These are phyloP conservation scores for Diplolepis rosae DNA, from an alignment of 2,888 invertebrate genomes.

Conservation along the genomic window DNA sequence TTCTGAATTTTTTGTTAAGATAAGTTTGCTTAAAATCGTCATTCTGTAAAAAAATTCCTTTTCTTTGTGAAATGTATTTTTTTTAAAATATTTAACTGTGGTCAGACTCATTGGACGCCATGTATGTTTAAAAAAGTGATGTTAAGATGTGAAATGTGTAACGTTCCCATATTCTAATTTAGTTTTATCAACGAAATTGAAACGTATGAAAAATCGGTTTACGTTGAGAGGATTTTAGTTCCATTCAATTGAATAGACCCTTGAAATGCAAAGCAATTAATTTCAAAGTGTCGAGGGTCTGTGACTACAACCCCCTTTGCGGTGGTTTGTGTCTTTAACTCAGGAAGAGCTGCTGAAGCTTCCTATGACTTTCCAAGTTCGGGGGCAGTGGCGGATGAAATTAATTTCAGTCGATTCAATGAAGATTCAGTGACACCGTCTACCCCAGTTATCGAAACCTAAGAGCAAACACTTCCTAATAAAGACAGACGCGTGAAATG, in stretches of 20 bases:
- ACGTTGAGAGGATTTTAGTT: conserved; percentile 23
- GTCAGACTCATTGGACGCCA: no score
- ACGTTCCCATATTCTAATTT: no score
- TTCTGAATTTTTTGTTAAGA: no score
- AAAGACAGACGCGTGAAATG: conserved; percentile 6
- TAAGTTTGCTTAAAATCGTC: no score
- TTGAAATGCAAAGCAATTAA: conserved; percentile 42
- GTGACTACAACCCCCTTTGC: conserved; percentile 32
- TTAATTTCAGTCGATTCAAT: conserved; percentile 70
- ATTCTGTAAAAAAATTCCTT: no score
- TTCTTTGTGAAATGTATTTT: no score
- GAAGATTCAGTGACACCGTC: conserved; percentile 61
- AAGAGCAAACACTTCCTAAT: not conserved
- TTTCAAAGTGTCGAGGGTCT: conserved; percentile 33
- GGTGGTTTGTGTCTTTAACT: conserved; percentile 46
- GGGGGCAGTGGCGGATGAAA: conserved; percentile 63
- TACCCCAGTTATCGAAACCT: conserved; percentile 34
- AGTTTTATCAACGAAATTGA: conserved; percentile 8
- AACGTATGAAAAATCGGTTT: conserved; percentile 18
- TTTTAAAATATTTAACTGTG: no score
- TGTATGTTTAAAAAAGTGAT: no score
- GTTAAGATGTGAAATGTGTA: no score
- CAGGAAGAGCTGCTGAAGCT: conserved; percentile 39
- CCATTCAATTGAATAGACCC: conserved; percentile 21
- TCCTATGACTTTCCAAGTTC: conserved; percentile 55